Evolutionary conservation across 2,888 invertebrate species (phyloP).

Genomic region (Ditula angustiorana): DNA sequence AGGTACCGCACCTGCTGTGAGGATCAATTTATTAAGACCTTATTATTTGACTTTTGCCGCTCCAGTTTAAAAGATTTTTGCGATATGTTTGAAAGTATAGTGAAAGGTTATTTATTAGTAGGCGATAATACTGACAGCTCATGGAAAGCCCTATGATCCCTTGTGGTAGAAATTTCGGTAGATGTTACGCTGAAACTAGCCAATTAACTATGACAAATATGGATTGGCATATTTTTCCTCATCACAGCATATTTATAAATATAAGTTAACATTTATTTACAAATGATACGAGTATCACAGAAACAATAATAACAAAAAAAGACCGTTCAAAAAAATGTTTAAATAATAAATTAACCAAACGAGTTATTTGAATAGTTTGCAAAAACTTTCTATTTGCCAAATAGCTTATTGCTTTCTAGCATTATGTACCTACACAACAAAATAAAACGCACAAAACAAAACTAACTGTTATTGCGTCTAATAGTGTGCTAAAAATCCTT

Average conservation of each 20-base stretch:
- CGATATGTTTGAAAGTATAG: slow-evolving; percentile 28
- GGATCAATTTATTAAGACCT: slow-evolving; percentile 62
- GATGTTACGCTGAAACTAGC: too few species aligned
- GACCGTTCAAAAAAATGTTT: not conserved
- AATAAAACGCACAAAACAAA: slow-evolving; percentile 48
- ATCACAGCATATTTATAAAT: too few species aligned
- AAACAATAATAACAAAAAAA: not conserved
- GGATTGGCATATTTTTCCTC: too few species aligned
- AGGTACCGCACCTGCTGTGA: slow-evolving; percentile 69
- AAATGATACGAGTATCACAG: not conserved
- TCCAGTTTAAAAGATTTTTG: slow-evolving; percentile 46
- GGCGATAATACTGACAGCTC: not conserved
- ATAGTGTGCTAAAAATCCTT: slow-evolving; percentile 40
- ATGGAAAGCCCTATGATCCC: too few species aligned
- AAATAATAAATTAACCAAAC: slow-evolving; percentile 1
- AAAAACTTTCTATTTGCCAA: slow-evolving; percentile 33
- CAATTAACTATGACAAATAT: too few species aligned
- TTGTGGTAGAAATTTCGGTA: too few species aligned
- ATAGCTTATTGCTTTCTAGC: slow-evolving; percentile 41
- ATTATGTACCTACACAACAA: slow-evolving; percentile 50
- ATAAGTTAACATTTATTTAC: too few species aligned
- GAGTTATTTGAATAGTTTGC: slow-evolving; percentile 35
- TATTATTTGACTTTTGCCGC: slow-evolving; percentile 45
- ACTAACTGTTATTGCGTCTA: slow-evolving; percentile 38
- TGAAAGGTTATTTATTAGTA: slow-evolving; percentile 28